phyloP scores from a whole-genome alignment of 1,140 invertebrate genomes.

The Pseudachorutes palmiensis region DNA sequence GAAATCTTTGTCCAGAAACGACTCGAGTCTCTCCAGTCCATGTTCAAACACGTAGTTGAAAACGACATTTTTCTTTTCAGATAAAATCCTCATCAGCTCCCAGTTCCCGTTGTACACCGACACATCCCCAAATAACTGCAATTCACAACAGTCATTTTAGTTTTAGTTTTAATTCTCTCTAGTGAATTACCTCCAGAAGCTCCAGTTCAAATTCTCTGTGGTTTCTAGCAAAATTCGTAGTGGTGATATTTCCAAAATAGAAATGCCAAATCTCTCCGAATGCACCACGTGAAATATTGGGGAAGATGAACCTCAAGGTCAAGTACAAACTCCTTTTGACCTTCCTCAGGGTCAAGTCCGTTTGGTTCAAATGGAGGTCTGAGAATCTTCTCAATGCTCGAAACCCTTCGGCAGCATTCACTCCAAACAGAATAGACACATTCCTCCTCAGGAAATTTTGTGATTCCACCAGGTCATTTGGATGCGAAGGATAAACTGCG shows the following conservation, averaged over 20 bases:
- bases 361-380: background rate
- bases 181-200: background rate
- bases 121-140: background rate
- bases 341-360: background rate
- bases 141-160: background rate
- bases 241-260: background rate
- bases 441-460: background rate
- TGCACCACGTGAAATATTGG: background rate
- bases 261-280: background rate
- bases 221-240: background rate
- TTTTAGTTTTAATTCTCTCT: background rate
- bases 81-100: background rate
- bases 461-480: background rate
- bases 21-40: background rate
- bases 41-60: background rate
- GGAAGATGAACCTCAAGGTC: background rate
- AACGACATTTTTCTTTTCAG: background rate
- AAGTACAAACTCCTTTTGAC: background rate
- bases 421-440: background rate
- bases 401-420: constrained; percentile 2
- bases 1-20: background rate
- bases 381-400: background rate
- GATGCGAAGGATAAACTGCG: background rate
- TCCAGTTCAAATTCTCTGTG: background rate
- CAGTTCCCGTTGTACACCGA: background rate